Evolutionary conservation across 2,888 invertebrate genomes (phyloP), one percentile per base, ranked within the genome.

Genomic region (Galerucella nymphaeae): DNA sequence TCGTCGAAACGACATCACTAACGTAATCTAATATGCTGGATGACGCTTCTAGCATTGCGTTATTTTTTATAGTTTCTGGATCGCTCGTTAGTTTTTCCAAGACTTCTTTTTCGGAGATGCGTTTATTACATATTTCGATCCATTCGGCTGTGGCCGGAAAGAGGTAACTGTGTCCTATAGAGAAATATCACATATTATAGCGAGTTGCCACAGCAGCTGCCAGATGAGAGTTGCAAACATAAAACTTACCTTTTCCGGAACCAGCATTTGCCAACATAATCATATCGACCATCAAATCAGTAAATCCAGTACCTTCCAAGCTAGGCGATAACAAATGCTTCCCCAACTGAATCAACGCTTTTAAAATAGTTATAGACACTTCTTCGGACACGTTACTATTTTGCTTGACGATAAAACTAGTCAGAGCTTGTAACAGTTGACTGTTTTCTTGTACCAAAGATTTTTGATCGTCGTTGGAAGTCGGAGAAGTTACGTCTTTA

Each of bases 11-110:
- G 5, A 93, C 90, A 82, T 97, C 96, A 4, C 94, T 93, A 14
- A 97, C 88, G 82, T 97, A 97, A 13, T 94, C 93, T 45, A 97
- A 86, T 53, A 97, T 88, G 62, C 95, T 94, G 80, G 96, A 96
- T 0, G 95, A 92, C 0, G 95, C 94, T 82, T 95, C 94, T 13
- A 93, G 87, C 76, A 92, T 87, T 38, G 88, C 87, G 66, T 86
- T 83, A 70, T 84, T 86, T 74, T 88, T 89, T 66, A 87, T 81
- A 13, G 83, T 80, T 30, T 89, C 87, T 23, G 86, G 87, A 50
- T 88, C 87, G 6, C 87, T 85, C 59, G 88, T 87, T 23, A 90
- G 81, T 79, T 90, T 90, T 64, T 91, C 90, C 6, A 90, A 80
- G 0, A 89, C 86, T 73, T 91, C 90, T 79, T 89, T 89, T 77